Base-by-base conservation (phyloP, 2,888 invertebrate genomes). In the Plebejus argus region DNA sequence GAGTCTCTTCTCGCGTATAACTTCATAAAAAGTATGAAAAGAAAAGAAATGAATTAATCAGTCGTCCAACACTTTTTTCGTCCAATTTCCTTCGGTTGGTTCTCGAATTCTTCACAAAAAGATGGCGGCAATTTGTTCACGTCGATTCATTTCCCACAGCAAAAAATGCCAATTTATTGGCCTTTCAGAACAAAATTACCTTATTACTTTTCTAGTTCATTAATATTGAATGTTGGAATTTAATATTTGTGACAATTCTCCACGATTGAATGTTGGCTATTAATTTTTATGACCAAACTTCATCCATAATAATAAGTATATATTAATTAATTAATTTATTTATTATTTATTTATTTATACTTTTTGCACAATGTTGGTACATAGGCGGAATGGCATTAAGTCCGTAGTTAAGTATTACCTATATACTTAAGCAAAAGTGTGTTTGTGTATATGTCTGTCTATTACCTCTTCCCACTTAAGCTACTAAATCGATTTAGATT, bases 31-130 rank as follows among this genome's bases (percentile, higher is more conserved):
- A 61, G 10, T 3, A 61, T 23, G 10, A 61, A 61, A 23, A 61
- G 61, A 61, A 20, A 61, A 66, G 66, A 15, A 66, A 66, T 66
- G 33, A 66, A 66, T 66, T 66, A 28, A 66, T 66, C 66, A 66
- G 28, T 23, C 61, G 10, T 28, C 66, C 66, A 66, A 66, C 66
- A 66, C 66, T 66, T 66, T 66, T 28, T 66, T 66, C 66, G 66
- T 28, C 66, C 28, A 66, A 66, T 66, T 66, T 66, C 66, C 5
- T 20, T 58, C 20, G 58, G 58, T 20, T 20, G 20, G 58, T 28
- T 66, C 23, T 66, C 15, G 15, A 66, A 28, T 66, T 18, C 28
- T 66, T 33, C 28, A 66, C 28, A 66, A 66, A 28, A 66, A 66
- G 28, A 66, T 66, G 66, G 28, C 66, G 28, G 66, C 28, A 66